Evolutionary conservation across 2,888 invertebrate genomes (phyloP).

Genomic region (Rhimphoctona megacephalus): DNA sequence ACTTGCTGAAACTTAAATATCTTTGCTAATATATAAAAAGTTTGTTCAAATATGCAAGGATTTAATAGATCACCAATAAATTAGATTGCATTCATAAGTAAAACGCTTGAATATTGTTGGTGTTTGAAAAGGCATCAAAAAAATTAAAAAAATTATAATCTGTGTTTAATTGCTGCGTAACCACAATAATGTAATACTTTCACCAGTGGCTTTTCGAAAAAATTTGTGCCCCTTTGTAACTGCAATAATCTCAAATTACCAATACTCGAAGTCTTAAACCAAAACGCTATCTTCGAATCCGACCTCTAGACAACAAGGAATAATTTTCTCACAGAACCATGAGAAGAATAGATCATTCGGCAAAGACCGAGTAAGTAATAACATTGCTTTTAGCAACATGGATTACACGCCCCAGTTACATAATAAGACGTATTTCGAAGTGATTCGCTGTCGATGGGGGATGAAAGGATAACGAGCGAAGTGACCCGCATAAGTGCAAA

Average conservation of each 20-base stretch:
- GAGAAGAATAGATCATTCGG: background rate
- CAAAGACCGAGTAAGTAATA: constrained; percentile 68
- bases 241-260: background rate
- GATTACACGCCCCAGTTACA: constrained; percentile 19
- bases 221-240: background rate
- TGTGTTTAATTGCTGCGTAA: background rate
- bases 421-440: constrained; percentile 47
- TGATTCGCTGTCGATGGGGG: constrained; percentile 31
- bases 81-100: background rate
- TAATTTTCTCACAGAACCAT: background rate
- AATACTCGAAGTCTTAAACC: background rate
- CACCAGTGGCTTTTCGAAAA: background rate
- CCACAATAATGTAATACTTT: background rate
- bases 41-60: background rate
- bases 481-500: constrained; percentile 62
- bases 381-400: constrained; percentile 73
- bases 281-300: background rate
- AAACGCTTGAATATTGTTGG: background rate
- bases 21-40: background rate
- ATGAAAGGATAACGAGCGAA: constrained; percentile 37
- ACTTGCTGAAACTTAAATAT: background rate
- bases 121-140: background rate
- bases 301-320: background rate
- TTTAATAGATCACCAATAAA: background rate
- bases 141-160: background rate